Evolutionary conservation across 2,888 invertebrate species (phyloP), one percentile per base, ranked within the genome.

Genomic region (Mycalesis mineus): DNA sequence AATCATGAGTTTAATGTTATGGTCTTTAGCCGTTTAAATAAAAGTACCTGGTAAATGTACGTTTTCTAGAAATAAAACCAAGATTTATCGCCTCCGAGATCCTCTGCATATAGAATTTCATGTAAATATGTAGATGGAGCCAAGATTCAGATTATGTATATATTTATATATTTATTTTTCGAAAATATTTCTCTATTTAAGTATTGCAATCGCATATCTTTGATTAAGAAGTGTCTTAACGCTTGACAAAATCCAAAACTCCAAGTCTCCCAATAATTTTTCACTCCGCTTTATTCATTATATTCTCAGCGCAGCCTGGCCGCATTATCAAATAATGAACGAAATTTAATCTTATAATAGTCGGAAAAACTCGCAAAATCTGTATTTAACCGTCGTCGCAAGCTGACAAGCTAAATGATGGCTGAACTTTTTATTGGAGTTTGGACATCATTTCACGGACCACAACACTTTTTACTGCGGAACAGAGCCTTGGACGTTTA

Each of bases 401-500:
- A 58, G 61, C 63, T 61, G 63, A 49, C 63, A 59, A 54, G 51
- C 51, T 63, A 58, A 63, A 59, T 61, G 61, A 63, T 61, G 57
- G 58, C 61, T 57, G 54, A 63, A 63, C 56, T 63, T 63, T 63
- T 63, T 63, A 63, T 63, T 61, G 51, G 56, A 61, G 53, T 61
- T 58, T 58, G 58, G 61, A 61, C 61, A 57, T 61, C 61, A 63
- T 63, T 61, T 49, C 51, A 50, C 52, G 54, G 45, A 57, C 58
- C 61, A 52, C 57, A 61, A 54, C 54, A 57, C 47, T 63, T 63
- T 63, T 63, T 63, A 54, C 40, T 51, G 40, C 7, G 15, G 15
- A 15, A 14, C 15, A 7, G 51, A 51, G 11, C 28, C 29, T 39
- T 13, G 3, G 29, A 50, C 39, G 9, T 50, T 50, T 50, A 50